Evolutionary conservation across 2,113 vertebrate genomes (phyloP), one percentile per base, ranked within the genome.

Genomic region (Gymnogyps californianus): DNA sequence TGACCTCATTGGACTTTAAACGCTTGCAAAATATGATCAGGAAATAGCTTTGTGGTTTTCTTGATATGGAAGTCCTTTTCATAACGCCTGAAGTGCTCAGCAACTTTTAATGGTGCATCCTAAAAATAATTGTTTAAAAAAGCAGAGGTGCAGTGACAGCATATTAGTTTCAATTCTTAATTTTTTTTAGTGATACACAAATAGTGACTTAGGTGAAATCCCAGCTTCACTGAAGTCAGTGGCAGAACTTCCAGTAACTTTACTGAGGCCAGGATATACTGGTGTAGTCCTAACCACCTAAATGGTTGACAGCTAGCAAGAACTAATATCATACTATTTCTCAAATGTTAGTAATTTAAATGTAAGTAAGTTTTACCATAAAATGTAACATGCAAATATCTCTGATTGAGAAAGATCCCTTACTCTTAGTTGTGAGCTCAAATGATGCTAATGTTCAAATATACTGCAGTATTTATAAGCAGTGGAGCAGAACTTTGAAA

Each of bases 11-110:
- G 94, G 89, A 87, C 93, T 94, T 92, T 18, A 61, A 90, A 79
- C 0, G 2, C 65, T 94, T 94, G 82, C 78, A 91, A 86, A 94
- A 83, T 52, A n/a, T 7, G 24, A 83, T n/a, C 84, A 93, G 96
- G 94, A 97, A 97, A 81, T 55, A 29, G 38, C 54, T 91, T 24
- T 74, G 89, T 61, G 81, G 75, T 36, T 94, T 95, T 75, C 62
- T 94, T 70, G 24, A n/a, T 31, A 44, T 11, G 52, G 58, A 93
- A 88, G 29, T 77, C 74, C 62, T 83, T 72, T 87, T 65, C 49
- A 4, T 62, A 91, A 69, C 0, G 5, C 42, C 69, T 69, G 36
- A 79, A 81, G 34, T 5, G 44, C 87, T 94, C 66, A 62, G 82
- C 59, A 71, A 7, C 79, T 77, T 93, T 52, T 51, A 64, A 47